A percentile compares a stretch with the other conserved stretches of the same genome.
Evolutionary conservation across 2,888 invertebrate genomes (phyloP).

Genomic region (Trachelus tabidus): DNA sequence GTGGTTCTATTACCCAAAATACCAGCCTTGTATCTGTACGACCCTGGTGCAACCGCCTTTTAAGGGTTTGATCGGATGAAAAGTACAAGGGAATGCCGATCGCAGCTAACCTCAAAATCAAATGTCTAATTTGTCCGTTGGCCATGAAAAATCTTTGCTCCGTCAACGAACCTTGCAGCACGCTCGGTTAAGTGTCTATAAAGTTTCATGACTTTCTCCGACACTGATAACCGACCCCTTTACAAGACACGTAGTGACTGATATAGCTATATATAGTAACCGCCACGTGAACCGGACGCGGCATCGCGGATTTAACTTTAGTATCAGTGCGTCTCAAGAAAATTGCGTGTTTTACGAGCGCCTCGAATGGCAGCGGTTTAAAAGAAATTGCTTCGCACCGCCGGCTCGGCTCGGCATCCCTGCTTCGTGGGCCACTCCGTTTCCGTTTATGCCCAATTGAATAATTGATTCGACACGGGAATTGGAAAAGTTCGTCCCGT

Average conservation of each 20-base stretch:
- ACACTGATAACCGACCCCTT: background rate
- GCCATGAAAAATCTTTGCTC: background rate
- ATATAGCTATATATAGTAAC: slow-evolving; percentile 10
- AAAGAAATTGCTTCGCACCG: slow-evolving; percentile 11
- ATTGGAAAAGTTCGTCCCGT: background rate
- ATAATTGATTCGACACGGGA: background rate
- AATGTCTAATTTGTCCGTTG: too few relatives aligned
- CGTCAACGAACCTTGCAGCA: background rate
- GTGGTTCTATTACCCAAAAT: background rate
- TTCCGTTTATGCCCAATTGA: background rate
- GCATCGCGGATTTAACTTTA: slow-evolving; percentile 37
- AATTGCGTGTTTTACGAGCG: slow-evolving; percentile 32
- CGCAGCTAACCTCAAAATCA: too few relatives aligned
- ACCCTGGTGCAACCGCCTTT: background rate
- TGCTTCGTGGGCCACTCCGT: background rate
- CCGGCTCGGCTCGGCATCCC: background rate
- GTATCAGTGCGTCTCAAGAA: slow-evolving; percentile 25
- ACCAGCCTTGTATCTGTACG: background rate
- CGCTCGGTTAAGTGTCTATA: background rate
- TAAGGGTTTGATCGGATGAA: too few relatives aligned
- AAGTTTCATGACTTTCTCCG: background rate
- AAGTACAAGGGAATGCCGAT: too few relatives aligned
- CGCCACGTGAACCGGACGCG: slow-evolving; percentile 24
- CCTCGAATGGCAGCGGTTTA: slow-evolving; percentile 9
- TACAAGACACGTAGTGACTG: background rate